Base-by-base conservation (phyloP, 2,797 vertebrate species). In the Phoeniculus purpureus region DNA sequence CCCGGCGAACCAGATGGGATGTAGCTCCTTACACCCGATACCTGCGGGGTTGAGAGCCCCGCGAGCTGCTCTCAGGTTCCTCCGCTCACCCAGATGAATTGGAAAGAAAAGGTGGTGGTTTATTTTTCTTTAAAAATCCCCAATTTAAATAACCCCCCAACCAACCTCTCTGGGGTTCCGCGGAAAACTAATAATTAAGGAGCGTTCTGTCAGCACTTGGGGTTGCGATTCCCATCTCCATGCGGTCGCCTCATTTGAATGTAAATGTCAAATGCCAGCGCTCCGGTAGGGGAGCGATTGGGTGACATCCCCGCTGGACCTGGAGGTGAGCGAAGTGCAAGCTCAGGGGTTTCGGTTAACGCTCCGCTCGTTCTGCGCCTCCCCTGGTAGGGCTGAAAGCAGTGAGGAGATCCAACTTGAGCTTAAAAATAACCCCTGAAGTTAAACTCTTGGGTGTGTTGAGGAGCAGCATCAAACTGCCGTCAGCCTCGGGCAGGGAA, bases 231-330 rank as follows among this genome's bases (percentile, higher is more conserved):
- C 86, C 93, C 81, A 86, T 90, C 90, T 92, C 54, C 10, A 29
- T 77, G 88, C 85, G 93, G 92, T 74, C 75, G 10, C 15, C 92
- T 94, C 88, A 71, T 93, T 92, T 93, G 93, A 75, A 95, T 94
- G 79, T 43, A 85, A 87, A 93, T 81, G 92, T 84, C 88, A 61
- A 80, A 91, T 89, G 86, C 84, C 89, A 83, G 81, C 60, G 25
- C 58, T 92, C 54, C 87, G 45, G 51, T 25, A 90, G 81, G 84
- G 76, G n/a, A 56, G 80, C 31, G 52, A 66, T 73, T 76, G 84
- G 80, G 72, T 90, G 92, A 79, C 72, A 32, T 55, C 48, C 37
- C 22, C 4, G 32, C 81, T 43, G 87, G 50, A 48, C 56, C 61
- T 14, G 4, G 19, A 23, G 43, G 58, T 20, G 40, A 66, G 74